A percentile compares a stretch with the other conserved stretches of the same genome.
Conservation (phyloP, 2,888 invertebrate genomes). For the Apodemia mormo region DNA sequence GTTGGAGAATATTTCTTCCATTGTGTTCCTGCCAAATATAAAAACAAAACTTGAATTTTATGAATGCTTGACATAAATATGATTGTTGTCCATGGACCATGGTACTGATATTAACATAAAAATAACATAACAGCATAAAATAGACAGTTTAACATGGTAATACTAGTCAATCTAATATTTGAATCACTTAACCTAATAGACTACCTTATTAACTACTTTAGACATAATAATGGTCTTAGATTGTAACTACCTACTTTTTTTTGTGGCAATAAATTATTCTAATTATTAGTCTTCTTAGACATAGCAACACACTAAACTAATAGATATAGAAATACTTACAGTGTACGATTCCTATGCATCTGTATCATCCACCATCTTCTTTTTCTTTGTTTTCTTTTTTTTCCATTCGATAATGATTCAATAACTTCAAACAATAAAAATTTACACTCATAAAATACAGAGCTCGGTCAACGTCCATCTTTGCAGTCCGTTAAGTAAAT, state of each 20-base stretch:
- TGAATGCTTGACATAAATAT: too few relatives aligned
- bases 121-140: too few relatives aligned
- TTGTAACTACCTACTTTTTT: too few relatives aligned
- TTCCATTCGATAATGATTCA: not conserved
- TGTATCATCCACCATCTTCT: not conserved
- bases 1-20: constrained; percentile 26
- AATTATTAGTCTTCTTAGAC: too few relatives aligned
- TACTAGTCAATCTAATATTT: too few relatives aligned
- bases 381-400: not conserved
- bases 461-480: not conserved
- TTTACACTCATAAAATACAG: not conserved
- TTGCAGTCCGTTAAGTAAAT: not conserved
- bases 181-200: too few relatives aligned
- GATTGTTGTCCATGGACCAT: too few relatives aligned
- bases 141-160: too few relatives aligned
- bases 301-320: not conserved
- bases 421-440: not conserved
- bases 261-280: too few relatives aligned
- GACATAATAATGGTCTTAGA: too few relatives aligned
- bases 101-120: too few relatives aligned
- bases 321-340: not conserved
- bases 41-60: constrained; percentile 4
- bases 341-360: not conserved
- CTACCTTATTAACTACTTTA: too few relatives aligned
- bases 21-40: constrained; percentile 20